Evolutionary conservation across 2,888 invertebrate species (phyloP).

Genomic region (Clusia tigrina): DNA sequence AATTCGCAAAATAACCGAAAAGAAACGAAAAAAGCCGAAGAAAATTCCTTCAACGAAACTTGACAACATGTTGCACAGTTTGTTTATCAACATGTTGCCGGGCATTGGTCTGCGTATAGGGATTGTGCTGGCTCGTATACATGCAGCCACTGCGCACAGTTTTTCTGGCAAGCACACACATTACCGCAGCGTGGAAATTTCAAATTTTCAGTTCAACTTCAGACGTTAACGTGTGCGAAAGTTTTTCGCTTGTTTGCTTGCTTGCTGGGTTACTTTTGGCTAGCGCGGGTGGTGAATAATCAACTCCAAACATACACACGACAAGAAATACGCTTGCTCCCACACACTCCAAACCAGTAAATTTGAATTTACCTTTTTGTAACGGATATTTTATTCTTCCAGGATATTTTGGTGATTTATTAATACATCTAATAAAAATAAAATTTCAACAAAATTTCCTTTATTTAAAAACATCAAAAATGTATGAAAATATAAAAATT

Average conservation of each 20-base stretch:
- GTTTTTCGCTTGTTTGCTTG: slow-evolving; percentile 3
- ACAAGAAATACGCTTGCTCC: background rate
- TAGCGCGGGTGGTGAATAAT: background rate
- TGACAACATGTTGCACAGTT: too few species aligned
- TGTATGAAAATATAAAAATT: too few species aligned
- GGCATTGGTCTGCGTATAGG: background rate
- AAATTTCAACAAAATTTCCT: too few species aligned
- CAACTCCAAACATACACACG: background rate
- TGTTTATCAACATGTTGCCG: background rate
- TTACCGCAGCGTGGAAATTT: background rate
- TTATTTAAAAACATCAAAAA: too few species aligned
- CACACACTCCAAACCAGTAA: background rate
- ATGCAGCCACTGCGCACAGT: background rate
- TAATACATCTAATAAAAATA: too few species aligned
- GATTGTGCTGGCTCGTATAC: background rate
- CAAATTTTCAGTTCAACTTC: slow-evolving; percentile 58
- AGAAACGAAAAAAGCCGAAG: too few species aligned
- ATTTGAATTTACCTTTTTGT: slow-evolving; percentile 2
- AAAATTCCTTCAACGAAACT: too few species aligned
- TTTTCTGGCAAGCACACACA: slow-evolving; percentile 3
- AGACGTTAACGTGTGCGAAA: slow-evolving; percentile 61
- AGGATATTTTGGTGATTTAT: too few species aligned
- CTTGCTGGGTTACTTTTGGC: background rate
- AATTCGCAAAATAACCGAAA: too few species aligned
- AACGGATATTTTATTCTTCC: background rate